Evolutionary conservation across 2,888 invertebrate genomes (phyloP).

Genomic region (Keiferia lycopersicella): DNA sequence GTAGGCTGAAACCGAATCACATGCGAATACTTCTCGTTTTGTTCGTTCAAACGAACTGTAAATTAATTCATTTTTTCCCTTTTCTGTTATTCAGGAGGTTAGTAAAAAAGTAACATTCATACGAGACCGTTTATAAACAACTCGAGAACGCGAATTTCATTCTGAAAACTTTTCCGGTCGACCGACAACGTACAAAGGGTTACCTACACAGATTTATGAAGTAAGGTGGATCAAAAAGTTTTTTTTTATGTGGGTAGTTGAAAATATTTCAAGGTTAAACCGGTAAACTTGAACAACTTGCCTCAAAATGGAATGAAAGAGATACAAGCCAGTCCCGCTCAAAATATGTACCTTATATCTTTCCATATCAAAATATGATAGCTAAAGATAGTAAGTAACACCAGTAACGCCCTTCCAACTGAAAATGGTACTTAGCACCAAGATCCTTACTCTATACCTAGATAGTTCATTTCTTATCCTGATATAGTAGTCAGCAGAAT

Average conservation of each 20-base stretch:
- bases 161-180: slow-evolving; percentile 41
- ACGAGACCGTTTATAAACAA: slow-evolving; percentile 12
- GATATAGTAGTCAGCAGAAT: too few relatives aligned
- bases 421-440: too few relatives aligned
- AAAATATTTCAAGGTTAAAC: too few relatives aligned
- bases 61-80: background rate
- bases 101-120: slow-evolving; percentile 2
- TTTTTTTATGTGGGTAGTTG: background rate
- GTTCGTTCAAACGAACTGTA: background rate
- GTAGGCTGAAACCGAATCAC: background rate
- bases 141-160: slow-evolving; percentile 31
- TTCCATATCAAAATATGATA: too few relatives aligned
- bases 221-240: background rate
- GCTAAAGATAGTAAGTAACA: too few relatives aligned
- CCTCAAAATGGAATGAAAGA: too few relatives aligned
- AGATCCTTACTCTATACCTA: too few relatives aligned
- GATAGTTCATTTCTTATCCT: too few relatives aligned
- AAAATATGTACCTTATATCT: too few relatives aligned
- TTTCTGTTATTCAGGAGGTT: background rate
- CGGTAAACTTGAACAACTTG: too few relatives aligned
- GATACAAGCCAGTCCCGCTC: too few relatives aligned
- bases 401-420: too few relatives aligned
- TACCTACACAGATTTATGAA: slow-evolving; percentile 29
- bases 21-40: background rate
- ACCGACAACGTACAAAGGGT: slow-evolving; percentile 45